Base-by-base conservation (phyloP, 2,888 invertebrate genomes). In the Harmothoe impar region DNA sequence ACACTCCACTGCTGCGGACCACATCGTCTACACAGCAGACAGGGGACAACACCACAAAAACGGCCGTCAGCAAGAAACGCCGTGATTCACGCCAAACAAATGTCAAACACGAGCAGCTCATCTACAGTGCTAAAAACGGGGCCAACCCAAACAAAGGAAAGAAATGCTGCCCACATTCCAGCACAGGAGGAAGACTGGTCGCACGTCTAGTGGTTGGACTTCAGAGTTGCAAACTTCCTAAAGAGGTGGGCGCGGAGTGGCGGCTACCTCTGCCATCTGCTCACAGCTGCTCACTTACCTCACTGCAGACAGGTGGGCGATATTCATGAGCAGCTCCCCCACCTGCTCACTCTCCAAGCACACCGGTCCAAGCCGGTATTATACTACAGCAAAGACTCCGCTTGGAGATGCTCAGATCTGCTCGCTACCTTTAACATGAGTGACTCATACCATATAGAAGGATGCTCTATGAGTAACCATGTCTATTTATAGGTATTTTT, bases 141-240 rank as follows among this genome's bases (percentile, higher is more conserved):
- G 5, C 43, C 43, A 43, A 62, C 62, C 62, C 62, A 62, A 62
- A 62, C 62, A 62, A 62, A 62, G 23, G 20, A 15, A 43, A 43
- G 62, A 62, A 62, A 62, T 62, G 62, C 17, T 52, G 54, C 23
- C 43, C 43, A 43, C 43, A 43, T 43, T 43, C 43, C 43, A 43
- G 43, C 43, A 43, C n/a, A n/a, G n/a, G 23, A 62, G 12, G n/a
- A n/a, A 62, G 72, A 25, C 29, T 15, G 0, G 72, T 29, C 15
- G 72, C 72, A 72, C 20, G 29, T 29, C 72, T 72, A 72, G 72
- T 72, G 25, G 3, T 29, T 29, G 72, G 29, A 1, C 72, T 23
- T 72, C 72, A 72, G 72, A 72, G 29, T 72, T n/a, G 17, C 72
- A 72, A 72, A 72, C 72, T 72, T 72, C 72, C 72, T 31, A 72